Evolutionary conservation across 1,140 invertebrate genomes (phyloP), one percentile per base, ranked within the genome.

Genomic region (Drosophila busckii): DNA sequence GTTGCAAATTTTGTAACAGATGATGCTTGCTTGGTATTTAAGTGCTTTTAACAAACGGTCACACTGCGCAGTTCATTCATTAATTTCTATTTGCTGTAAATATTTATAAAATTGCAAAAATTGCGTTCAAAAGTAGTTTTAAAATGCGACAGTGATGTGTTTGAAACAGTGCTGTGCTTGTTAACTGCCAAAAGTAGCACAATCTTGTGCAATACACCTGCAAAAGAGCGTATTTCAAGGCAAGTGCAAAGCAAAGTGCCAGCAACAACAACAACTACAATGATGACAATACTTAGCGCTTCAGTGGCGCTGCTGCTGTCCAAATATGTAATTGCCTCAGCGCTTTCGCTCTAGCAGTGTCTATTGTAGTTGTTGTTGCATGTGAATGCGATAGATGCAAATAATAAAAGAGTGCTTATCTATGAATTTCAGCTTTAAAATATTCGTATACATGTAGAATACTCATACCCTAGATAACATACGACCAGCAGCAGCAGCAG

Each of bases 1-100:
- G n/a, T n/a, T n/a, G n/a, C n/a, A n/a, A n/a, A n/a, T n/a, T n/a
- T n/a, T n/a, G n/a, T n/a, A n/a, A n/a, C n/a, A n/a, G n/a, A n/a
- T n/a, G n/a, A n/a, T n/a, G n/a, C n/a, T n/a, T n/a, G n/a, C n/a
- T n/a, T n/a, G n/a, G n/a, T n/a, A n/a, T n/a, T n/a, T n/a, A n/a
- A n/a, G n/a, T n/a, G n/a, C n/a, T n/a, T n/a, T n/a, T n/a, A n/a
- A 60, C 40, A 31, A 31, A 17, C 12, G 38, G 54, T 60, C 49
- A 50, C n/a, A 29, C 29, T 42, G 42, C 35, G n/a, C 46, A 49
- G 44, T 58, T 56, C 67, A 70, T 54, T 59, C 53, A 69, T 62
- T 70, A 73, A 69, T 73, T 73, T 73, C 69, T 73, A 73, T 73
- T 69, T 71, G 68, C 75, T 73, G 70, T 73, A 73, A 73, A 73